phyloP scores from a whole-genome alignment of 1,140 invertebrate genomes.

The Neelides sp. region DNA sequence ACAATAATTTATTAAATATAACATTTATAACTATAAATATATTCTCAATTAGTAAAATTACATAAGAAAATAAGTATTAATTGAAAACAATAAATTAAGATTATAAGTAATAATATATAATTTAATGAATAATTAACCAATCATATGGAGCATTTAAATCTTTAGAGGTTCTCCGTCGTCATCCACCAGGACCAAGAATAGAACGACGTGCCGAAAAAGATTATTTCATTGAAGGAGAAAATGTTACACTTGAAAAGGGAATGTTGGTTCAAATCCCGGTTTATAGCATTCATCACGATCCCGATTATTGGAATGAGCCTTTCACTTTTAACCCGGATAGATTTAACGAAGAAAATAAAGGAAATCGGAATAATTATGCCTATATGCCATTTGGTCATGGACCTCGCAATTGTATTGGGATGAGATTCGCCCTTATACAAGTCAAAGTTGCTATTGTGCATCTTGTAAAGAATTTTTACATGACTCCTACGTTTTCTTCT shows the following conservation, averaged over 20 bases:
- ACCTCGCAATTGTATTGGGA: constrained; percentile 49
- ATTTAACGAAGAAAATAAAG: constrained; percentile 44
- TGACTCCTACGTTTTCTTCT: too few relatives aligned
- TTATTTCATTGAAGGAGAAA: constrained; percentile 36
- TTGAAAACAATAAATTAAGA: too few relatives aligned
- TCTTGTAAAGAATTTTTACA: too few relatives aligned
- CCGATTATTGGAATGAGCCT: constrained; percentile 53
- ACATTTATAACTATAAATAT: too few relatives aligned
- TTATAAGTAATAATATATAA: constrained; percentile 11
- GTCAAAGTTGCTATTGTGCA: too few relatives aligned
- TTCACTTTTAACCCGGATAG: constrained; percentile 58
- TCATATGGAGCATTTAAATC: too few relatives aligned
- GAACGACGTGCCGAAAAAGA: background rate
- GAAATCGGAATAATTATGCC: constrained; percentile 35
- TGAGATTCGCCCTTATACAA: too few relatives aligned
- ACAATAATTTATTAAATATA: too few relatives aligned
- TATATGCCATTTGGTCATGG: constrained; percentile 56
- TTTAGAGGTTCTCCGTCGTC: constrained; percentile 19
- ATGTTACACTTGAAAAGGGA: constrained; percentile 40
- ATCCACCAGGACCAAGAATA: constrained; percentile 4
- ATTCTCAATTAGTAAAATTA: too few relatives aligned
- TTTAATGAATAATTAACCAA: background rate
- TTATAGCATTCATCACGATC: constrained; percentile 48
- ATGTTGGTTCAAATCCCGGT: constrained; percentile 44
- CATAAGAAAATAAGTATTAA: too few relatives aligned